These are phyloP conservation scores for Drosophila parvula DNA, from an alignment of 1,140 invertebrate species.

Conservation along the genomic window DNA sequence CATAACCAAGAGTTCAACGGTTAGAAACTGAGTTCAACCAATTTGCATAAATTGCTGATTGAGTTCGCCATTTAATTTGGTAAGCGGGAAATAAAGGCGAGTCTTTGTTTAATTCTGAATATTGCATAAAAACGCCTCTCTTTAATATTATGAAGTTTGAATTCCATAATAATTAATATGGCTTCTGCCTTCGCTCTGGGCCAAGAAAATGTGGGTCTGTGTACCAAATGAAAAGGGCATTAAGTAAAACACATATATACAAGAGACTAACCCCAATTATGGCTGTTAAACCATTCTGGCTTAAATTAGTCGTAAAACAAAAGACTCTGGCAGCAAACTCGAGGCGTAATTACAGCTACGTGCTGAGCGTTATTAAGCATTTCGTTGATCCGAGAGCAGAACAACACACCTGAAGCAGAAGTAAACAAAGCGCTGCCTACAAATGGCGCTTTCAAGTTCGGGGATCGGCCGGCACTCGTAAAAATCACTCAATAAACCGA, in stretches of 20 bases:
- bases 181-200: not conserved
- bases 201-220: constrained; percentile 31
- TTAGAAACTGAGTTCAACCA: constrained; percentile 16
- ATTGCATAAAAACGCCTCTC: constrained; percentile 25
- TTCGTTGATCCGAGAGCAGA: constrained; percentile 34
- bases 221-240: constrained; percentile 27
- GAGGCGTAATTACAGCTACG: constrained; percentile 65
- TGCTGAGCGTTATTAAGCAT: constrained; percentile 60
- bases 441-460: constrained; percentile 29
- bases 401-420: constrained; percentile 29
- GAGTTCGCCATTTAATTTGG: constrained; percentile 4
- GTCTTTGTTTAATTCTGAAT: constrained; percentile 14
- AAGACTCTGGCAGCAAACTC: constrained; percentile 74
- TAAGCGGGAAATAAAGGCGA: not conserved
- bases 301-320: constrained; percentile 67
- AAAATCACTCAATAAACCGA: constrained; percentile 67
- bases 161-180: not conserved
- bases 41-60: constrained; percentile 30
- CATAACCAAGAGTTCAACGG: constrained; percentile 21
- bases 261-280: constrained; percentile 49
- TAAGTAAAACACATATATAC: constrained; percentile 36
- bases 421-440: constrained; percentile 35
- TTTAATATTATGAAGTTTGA: not conserved
- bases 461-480: constrained; percentile 38
- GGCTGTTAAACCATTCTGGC: constrained; percentile 42